Conservation (phyloP, 1,140 invertebrate genomes). For the Drosophila pseudoananassae region DNA sequence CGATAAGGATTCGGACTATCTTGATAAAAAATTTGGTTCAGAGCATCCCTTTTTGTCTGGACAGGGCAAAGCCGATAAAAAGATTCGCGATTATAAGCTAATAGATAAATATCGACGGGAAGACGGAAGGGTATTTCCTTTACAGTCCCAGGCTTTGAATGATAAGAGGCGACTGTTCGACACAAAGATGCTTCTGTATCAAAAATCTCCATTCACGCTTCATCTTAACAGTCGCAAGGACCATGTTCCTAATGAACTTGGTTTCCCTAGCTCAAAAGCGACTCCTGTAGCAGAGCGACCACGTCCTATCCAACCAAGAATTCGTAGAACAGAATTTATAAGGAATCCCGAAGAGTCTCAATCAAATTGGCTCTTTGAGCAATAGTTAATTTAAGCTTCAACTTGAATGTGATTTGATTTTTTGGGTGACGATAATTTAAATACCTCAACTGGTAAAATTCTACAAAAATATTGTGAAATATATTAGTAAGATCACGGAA, state of each 20-base stretch:
- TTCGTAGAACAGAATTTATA: background rate
- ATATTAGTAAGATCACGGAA: too few relatives aligned
- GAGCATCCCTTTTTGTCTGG: background rate
- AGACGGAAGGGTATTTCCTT: background rate
- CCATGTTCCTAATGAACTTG: background rate
- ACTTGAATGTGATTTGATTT: background rate
- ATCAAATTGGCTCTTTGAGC: conserved; percentile 21
- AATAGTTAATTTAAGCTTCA: background rate
- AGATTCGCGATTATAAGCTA: background rate
- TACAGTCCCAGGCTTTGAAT: background rate
- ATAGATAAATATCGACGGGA: background rate
- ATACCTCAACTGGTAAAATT: too few relatives aligned
- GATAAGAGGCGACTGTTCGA: background rate
- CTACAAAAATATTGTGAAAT: too few relatives aligned
- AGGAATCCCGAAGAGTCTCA: background rate
- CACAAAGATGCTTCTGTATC: background rate
- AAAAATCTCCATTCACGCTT: conserved; percentile 13
- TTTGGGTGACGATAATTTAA: background rate
- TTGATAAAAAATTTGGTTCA: background rate
- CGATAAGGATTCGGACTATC: background rate
- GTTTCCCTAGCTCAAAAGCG: background rate
- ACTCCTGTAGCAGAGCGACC: background rate
- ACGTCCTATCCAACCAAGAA: background rate
- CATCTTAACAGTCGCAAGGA: conserved; percentile 4
- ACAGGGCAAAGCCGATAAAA: background rate